Evolutionary conservation across 2,113 vertebrate genomes (phyloP).

Genomic region (Pelecanoides urinatrix): DNA sequence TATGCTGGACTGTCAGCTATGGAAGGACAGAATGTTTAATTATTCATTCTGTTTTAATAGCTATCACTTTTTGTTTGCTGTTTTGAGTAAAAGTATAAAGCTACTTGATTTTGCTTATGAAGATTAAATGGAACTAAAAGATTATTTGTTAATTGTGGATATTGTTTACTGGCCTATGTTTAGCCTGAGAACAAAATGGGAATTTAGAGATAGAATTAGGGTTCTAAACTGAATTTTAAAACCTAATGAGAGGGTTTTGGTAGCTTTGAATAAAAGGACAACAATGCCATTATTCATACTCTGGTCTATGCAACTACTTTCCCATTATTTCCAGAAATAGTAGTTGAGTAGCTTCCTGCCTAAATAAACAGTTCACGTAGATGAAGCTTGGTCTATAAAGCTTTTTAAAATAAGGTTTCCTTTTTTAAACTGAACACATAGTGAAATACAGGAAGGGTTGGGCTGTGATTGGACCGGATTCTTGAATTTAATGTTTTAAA

Average conservation of each 20-base stretch:
- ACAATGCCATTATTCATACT: conserved; percentile 31
- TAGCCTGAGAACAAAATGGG: neutral
- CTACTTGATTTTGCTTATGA: neutral
- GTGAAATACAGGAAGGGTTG: conserved; percentile 48
- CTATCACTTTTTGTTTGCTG: neutral
- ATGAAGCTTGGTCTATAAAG: neutral
- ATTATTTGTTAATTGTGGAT: neutral
- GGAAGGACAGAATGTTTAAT: neutral
- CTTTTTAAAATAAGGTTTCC: conserved; percentile 21
- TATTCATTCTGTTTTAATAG: neutral
- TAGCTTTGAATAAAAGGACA: conserved; percentile 4
- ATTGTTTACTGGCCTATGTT: neutral
- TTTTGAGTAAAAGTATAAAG: neutral
- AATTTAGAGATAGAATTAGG: neutral
- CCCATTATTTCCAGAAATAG: conserved; percentile 58
- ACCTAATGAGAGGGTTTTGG: neutral
- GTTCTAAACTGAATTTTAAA: conserved; percentile 9
- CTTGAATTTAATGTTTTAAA: conserved; percentile 20
- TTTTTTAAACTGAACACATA: neutral
- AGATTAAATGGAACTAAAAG: neutral
- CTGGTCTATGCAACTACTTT: conserved; percentile 13
- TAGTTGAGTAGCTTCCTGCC: conserved; percentile 36
- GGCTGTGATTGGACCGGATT: neutral
- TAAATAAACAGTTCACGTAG: neutral
- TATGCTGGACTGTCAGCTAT: neutral